A percentile compares a stretch with the other conserved stretches of the same genome.
phyloP scores from a whole-genome alignment of 2,797 vertebrate species.

The Diplodus puntazzo region DNA sequence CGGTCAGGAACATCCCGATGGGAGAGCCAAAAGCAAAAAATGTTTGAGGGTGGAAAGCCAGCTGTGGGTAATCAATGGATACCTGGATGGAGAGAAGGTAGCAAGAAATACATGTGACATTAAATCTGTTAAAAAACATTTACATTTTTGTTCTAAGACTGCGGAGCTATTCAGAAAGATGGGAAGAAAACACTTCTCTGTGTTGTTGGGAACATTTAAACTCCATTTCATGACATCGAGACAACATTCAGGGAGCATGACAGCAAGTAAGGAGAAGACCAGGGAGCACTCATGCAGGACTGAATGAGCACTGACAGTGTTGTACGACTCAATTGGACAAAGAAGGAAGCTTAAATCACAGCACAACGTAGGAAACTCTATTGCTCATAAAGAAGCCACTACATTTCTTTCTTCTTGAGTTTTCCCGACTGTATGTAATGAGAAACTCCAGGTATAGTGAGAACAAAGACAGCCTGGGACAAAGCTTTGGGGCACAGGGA shows the following conservation, averaged over 20 bases:
- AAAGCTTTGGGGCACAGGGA: slow-evolving; percentile 48
- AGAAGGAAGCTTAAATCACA: slow-evolving; percentile 15
- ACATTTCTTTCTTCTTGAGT: slow-evolving; percentile 10
- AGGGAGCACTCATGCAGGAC: slow-evolving; percentile 54
- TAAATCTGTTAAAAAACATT: background rate
- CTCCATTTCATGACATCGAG: background rate
- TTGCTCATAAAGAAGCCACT: no score
- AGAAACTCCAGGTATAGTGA: slow-evolving; percentile 47
- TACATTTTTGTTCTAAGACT: background rate
- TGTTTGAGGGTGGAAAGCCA: slow-evolving; percentile 93
- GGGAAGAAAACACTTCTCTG: background rate
- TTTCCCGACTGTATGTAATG: slow-evolving; percentile 31
- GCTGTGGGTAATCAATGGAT: slow-evolving; percentile 92
- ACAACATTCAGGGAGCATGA: slow-evolving; percentile 24
- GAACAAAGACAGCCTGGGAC: slow-evolving; percentile 34
- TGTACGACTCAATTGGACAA: slow-evolving; percentile 21
- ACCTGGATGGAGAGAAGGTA: slow-evolving; percentile 83
- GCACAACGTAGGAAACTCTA: slow-evolving; percentile 8
- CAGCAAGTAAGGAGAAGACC: slow-evolving; percentile 26
- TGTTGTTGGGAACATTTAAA: slow-evolving; percentile 26
- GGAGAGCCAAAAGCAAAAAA: slow-evolving; percentile 98
- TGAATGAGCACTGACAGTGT: slow-evolving; percentile 46
- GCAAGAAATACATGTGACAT: background rate
- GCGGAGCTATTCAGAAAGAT: slow-evolving; percentile 1
- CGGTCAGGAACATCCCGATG: slow-evolving; percentile 98